phyloP scores from a whole-genome alignment of 92 coral and sea anemone genomes.

The Bergia sp. region DNA sequence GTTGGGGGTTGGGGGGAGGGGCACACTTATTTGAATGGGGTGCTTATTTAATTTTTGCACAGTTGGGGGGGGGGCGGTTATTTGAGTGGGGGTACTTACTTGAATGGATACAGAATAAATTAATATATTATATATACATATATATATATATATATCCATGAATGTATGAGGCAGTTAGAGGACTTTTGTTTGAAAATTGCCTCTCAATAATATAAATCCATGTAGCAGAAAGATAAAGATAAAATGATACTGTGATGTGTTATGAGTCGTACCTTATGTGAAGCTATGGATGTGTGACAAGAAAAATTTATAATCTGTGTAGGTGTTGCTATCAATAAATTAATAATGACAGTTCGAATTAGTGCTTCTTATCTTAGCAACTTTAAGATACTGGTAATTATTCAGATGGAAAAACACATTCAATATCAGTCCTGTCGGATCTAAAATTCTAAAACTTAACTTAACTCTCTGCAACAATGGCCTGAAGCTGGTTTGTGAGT shows the following conservation, averaged over 20 bases:
- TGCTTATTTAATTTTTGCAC: no score
- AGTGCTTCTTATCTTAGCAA: background rate
- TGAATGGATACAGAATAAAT: no score
- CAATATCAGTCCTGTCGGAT: background rate
- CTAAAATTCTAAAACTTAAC: background rate
- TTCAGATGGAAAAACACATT: background rate
- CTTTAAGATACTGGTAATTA: background rate
- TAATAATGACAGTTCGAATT: background rate
- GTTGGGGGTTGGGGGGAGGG: no score
- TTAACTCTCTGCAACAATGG: conserved; percentile 29
- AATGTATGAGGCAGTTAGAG: background rate
- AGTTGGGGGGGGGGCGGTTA: no score
- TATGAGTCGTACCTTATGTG: background rate
- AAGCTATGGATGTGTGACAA: background rate
- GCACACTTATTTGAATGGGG: no score
- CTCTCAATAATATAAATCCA: background rate
- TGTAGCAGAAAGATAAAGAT: background rate
- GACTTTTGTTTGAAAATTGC: background rate
- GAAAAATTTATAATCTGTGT: background rate
- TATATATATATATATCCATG: no score
- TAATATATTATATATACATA: no score
- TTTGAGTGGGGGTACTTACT: no score
- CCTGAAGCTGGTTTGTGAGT: background rate
- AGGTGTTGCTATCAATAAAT: background rate
- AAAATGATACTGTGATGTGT: background rate